Evolutionary conservation across 2,888 invertebrate species (phyloP), one percentile per base, ranked within the genome.

Genomic region (Kuschelorhynchus macadamiae): DNA sequence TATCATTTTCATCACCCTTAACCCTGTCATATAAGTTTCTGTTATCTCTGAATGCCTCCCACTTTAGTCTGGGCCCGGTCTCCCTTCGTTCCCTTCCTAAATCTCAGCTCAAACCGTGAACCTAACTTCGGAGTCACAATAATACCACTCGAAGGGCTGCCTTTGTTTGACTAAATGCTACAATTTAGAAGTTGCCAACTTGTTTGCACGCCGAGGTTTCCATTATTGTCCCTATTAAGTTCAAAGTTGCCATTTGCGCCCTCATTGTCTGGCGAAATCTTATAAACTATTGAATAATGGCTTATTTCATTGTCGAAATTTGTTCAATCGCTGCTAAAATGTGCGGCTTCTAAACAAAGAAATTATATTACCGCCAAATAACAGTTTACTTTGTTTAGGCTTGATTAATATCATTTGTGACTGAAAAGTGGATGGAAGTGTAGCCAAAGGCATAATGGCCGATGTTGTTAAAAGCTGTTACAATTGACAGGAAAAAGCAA

Each of bases 21-120:
- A 83, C 83, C 84, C 83, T 82, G 83, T 83, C 83, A 83, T 84
- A 84, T 83, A 84, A 83, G 83, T 84, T 83, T 82, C 80, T 81
- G 81, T 82, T 82, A 82, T 82, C 82, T 82, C 73, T 75, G 74
- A 70, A 70, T 55, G 64, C 68, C 66, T 67, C 67, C 71, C 70
- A 71, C 69, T 65, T 71, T 65, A 63, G 50, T 60, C 60, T 44
- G 52, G 47, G 20, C 60, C 66, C 61, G 62, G 25, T 11, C 8
- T 30, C 44, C 44, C 49, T 25, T 25, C 53, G 12, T 14, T 55
- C 49, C 42, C 18, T 50, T 42, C 59, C n/a, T 44, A 68, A 70
- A 66, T 71, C 71, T 68, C 67, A 72, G 67, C 65, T 70, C 61
- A 69, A 71, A 72, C 76, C 74, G 74, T 75, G 77, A 78, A 78